phyloP scores from a whole-genome alignment of 2,113 vertebrate genomes.

The Cranoglanis bouderius region DNA sequence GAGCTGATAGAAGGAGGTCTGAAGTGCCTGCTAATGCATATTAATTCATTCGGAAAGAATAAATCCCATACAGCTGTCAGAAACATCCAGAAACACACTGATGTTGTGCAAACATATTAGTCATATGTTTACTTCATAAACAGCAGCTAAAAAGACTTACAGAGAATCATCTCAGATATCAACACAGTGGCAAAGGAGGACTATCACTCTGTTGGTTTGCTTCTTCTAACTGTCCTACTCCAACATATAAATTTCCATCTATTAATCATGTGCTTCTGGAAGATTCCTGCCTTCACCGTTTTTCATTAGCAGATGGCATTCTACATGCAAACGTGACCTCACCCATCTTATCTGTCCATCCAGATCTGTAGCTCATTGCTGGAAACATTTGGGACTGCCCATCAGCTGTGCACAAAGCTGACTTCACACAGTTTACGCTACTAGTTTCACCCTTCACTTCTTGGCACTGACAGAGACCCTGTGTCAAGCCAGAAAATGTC shows the following conservation, averaged over 20 bases:
- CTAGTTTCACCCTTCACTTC: neutral
- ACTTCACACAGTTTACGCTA: neutral
- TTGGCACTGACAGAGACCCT: neutral
- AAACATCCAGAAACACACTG: neutral
- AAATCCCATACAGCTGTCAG: neutral
- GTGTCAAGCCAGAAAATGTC: neutral
- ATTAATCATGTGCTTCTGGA: neutral
- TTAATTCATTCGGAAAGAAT: neutral
- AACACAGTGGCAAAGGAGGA: neutral
- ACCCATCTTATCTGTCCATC: neutral
- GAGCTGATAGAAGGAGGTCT: neutral
- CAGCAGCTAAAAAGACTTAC: neutral
- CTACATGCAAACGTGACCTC: conserved; percentile 7
- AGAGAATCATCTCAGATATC: neutral
- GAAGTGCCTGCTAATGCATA: neutral
- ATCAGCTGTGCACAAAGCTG: conserved; percentile 9
- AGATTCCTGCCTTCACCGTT: neutral
- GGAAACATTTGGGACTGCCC: neutral
- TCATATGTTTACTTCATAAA: neutral
- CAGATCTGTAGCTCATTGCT: neutral
- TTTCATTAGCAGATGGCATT: conserved; percentile 6
- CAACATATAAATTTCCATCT: neutral
- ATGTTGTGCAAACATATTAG: neutral
- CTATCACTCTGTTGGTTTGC: neutral
- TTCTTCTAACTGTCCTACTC: neutral